These are phyloP conservation scores for Trachelus tabidus DNA, from an alignment of 2,888 invertebrate species.

Conservation along the genomic window DNA sequence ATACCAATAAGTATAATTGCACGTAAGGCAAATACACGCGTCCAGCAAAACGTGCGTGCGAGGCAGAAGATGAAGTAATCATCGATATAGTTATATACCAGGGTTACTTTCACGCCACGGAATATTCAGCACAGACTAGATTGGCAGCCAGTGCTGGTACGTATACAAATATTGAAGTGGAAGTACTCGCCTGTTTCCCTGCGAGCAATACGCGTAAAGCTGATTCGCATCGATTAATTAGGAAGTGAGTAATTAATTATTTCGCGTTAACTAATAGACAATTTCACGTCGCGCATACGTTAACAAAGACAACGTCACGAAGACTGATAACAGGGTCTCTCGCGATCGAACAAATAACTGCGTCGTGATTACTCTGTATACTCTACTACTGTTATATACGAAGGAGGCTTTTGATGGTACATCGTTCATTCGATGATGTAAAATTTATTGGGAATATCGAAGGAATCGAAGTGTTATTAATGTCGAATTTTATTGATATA, in stretches of 20 bases:
- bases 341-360: too few relatives aligned
- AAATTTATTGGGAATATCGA: too few relatives aligned
- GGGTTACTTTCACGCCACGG: neutral
- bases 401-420: too few relatives aligned
- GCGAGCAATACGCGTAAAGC: neutral
- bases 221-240: conserved; percentile 10
- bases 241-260: conserved; percentile 10
- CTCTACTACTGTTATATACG: too few relatives aligned
- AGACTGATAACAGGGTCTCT: too few relatives aligned
- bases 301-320: too few relatives aligned
- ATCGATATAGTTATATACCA: neutral
- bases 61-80: neutral
- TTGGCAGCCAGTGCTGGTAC: neutral
- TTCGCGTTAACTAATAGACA: conserved; percentile 5
- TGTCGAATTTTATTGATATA: too few relatives aligned
- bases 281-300: neutral
- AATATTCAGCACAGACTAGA: neutral
- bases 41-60: neutral
- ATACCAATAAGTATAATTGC: neutral
- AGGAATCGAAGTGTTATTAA: too few relatives aligned
- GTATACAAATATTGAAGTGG: neutral
- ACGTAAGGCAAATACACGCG: neutral
- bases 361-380: too few relatives aligned
- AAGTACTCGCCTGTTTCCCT: neutral
- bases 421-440: too few relatives aligned